Conservation (phyloP, 2,888 invertebrate species). For the Stenotaenia linearis region DNA sequence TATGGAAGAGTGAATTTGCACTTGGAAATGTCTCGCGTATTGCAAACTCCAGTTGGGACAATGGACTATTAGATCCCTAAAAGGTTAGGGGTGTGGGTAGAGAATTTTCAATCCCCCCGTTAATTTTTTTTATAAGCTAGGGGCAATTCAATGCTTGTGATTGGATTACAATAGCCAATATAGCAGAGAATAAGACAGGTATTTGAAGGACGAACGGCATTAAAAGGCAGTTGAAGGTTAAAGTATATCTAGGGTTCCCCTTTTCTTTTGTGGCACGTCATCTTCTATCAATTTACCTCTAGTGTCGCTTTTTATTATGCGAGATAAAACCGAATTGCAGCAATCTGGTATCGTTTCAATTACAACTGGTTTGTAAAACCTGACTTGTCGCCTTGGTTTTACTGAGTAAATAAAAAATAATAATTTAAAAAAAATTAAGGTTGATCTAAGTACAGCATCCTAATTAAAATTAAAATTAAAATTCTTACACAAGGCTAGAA, state of each 20-base stretch:
- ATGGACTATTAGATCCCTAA: background rate
- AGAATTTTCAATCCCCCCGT: background rate
- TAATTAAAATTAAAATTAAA: too few species aligned
- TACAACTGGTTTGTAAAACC: background rate
- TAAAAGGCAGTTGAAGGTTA: background rate
- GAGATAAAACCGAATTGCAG: conserved; percentile 2
- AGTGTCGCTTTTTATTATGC: background rate
- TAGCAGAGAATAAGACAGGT: background rate
- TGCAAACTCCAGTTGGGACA: background rate
- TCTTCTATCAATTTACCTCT: background rate
- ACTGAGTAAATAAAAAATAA: background rate
- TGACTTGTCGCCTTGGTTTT: background rate
- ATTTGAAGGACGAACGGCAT: background rate
- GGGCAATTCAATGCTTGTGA: background rate
- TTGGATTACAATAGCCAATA: conserved; percentile 4
- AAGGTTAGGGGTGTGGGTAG: background rate
- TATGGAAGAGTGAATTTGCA: conserved; percentile 2
- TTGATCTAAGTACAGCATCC: background rate
- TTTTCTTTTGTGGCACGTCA: background rate
- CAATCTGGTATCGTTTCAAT: background rate
- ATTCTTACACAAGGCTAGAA: background rate
- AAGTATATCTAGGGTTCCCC: background rate
- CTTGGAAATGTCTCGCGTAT: background rate
- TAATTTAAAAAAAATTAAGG: background rate
- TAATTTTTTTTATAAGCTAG: background rate